phyloP scores from a whole-genome alignment of 2,888 invertebrate genomes.

The Platypus cylindrus region DNA sequence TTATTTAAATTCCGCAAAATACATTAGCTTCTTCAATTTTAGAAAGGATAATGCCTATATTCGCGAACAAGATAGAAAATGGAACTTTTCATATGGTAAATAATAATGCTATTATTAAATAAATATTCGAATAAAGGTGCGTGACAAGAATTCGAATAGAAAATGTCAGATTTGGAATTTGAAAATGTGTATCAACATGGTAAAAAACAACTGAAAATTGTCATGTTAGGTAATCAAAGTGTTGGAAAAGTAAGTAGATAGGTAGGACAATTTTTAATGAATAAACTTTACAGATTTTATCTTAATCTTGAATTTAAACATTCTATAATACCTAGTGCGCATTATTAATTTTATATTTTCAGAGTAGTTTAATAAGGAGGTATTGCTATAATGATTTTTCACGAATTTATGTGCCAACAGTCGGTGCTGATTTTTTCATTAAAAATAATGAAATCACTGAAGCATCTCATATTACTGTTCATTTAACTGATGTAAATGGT shows the following conservation, averaged over 20 bases:
- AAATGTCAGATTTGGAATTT: conserved; percentile 58
- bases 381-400: conserved; percentile 56
- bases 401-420: conserved; percentile 48
- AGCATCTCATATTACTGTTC: conserved; percentile 49
- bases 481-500: conserved; percentile 79
- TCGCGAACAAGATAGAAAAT: not conserved
- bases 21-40: too few relatives aligned
- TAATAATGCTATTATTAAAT: too few relatives aligned
- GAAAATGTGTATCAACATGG: conserved; percentile 46
- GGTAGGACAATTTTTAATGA: not conserved
- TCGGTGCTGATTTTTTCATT: conserved; percentile 61
- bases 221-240: conserved; percentile 66
- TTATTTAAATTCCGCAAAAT: too few relatives aligned
- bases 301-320: not conserved
- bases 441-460: conserved; percentile 47
- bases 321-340: not conserved
- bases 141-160: too few relatives aligned
- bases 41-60: not conserved
- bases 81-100: conserved; percentile 15
- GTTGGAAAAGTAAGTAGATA: conserved; percentile 60
- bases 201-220: conserved; percentile 52
- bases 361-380: conserved; percentile 51
- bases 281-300: not conserved
- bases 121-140: too few relatives aligned
- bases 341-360: conserved; percentile 17